These are phyloP conservation scores for Hirudo medicinalis DNA, from an alignment of 1,140 invertebrate genomes.

Conservation along the genomic window DNA sequence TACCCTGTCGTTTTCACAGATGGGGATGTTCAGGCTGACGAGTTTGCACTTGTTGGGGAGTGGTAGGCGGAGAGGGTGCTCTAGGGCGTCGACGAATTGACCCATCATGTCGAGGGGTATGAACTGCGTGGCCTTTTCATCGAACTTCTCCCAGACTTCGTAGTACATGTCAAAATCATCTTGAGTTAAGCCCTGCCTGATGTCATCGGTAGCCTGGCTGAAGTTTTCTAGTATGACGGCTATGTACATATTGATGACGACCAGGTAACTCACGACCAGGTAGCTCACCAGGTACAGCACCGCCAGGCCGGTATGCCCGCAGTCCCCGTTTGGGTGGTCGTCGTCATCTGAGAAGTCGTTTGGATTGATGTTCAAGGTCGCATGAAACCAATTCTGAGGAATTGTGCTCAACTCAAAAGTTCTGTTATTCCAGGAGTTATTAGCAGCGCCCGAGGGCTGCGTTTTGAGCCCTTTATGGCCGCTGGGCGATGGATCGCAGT, in stretches of 20 bases:
- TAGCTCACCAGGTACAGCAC: constrained; percentile 88
- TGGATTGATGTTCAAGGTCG: not conserved
- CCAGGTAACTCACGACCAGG: constrained; percentile 90
- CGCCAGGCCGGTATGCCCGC: constrained; percentile 78
- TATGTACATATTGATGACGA: constrained; percentile 99
- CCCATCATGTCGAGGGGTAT: constrained; percentile 73
- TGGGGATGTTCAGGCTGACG: constrained; percentile 93
- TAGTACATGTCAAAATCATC: constrained; percentile 99
- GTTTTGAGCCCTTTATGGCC: constrained; percentile 48
- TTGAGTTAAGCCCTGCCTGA: constrained; percentile 89
- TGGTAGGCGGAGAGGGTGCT: constrained; percentile 57
- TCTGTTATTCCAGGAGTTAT: not conserved
- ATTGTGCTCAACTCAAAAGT: not conserved
- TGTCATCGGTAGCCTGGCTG: constrained; percentile 91
- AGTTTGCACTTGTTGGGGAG: constrained; percentile 98
- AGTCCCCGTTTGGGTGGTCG: constrained; percentile 65
- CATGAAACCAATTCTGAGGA: not conserved
- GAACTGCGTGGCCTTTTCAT: constrained; percentile 91
- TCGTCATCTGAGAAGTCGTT: constrained; percentile 13
- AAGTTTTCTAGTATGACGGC: constrained; percentile 97
- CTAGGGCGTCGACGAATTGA: constrained; percentile 25
- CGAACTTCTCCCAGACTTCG: constrained; percentile 96
- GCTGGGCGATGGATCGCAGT: constrained; percentile 50
- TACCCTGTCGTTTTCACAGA: constrained; percentile 88
- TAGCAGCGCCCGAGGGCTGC: not conserved